phyloP scores from a whole-genome alignment of 2,888 invertebrate species.

The Hirtodrosophila confusa region DNA sequence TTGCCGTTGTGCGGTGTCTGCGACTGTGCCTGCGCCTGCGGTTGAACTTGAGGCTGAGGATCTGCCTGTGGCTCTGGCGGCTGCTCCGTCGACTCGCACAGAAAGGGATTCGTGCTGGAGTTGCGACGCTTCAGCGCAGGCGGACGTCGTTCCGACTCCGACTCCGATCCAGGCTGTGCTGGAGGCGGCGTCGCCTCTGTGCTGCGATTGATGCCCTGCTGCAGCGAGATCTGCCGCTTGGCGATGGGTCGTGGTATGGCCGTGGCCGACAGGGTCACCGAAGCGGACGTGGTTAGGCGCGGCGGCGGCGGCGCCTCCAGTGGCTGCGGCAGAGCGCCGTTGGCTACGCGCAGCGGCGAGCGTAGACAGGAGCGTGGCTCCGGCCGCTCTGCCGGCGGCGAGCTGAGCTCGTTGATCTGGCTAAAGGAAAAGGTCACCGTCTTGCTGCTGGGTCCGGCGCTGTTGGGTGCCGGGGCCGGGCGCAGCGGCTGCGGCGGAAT shows the following conservation, averaged over 20 bases:
- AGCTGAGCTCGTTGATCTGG: slow-evolving; percentile 58
- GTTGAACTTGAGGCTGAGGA: not conserved
- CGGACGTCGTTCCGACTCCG: slow-evolving; percentile 36
- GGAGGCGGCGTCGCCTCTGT: slow-evolving; percentile 10
- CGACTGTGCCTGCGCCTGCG: not conserved
- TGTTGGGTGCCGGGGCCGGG: slow-evolving; percentile 85
- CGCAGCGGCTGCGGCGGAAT: slow-evolving; percentile 89
- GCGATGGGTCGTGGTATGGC: slow-evolving; percentile 83
- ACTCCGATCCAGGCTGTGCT: not conserved
- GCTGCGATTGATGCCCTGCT: slow-evolving; percentile 62
- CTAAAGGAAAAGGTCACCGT: slow-evolving; percentile 78
- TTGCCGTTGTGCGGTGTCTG: slow-evolving; percentile 58
- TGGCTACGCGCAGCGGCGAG: slow-evolving; percentile 7
- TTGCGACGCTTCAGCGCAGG: slow-evolving; percentile 70
- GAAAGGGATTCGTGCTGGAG: slow-evolving; percentile 82
- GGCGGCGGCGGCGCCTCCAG: slow-evolving; percentile 77
- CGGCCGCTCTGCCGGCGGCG: slow-evolving; percentile 13
- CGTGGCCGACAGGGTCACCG: slow-evolving; percentile 63
- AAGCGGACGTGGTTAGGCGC: slow-evolving; percentile 64
- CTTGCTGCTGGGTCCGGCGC: slow-evolving; percentile 65
- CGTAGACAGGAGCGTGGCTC: slow-evolving; percentile 63
- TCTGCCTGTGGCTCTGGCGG: slow-evolving; percentile 17
- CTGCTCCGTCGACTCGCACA: slow-evolving; percentile 73
- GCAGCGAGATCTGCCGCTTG: slow-evolving; percentile 80
- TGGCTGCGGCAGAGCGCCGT: slow-evolving; percentile 58